Percentiles rank a stretch among this genome's conserved stretches.
Evolutionary conservation across 2,888 invertebrate genomes (phyloP).

Genomic region (Drosophila limbata): DNA sequence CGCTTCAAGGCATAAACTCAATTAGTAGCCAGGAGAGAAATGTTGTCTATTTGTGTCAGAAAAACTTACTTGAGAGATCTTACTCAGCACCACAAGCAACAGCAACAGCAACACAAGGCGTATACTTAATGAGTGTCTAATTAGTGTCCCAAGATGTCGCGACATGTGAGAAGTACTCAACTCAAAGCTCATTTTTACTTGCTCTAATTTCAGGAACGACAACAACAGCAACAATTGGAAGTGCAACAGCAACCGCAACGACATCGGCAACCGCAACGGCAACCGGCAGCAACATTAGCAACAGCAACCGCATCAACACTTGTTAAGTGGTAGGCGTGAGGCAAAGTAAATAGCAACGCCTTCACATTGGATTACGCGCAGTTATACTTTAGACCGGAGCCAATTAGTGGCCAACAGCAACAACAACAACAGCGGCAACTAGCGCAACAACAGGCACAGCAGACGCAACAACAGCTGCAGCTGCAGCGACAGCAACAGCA

Average conservation of each 20-base stretch:
- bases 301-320: constrained; percentile 48
- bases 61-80: constrained; percentile 18
- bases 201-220: constrained; percentile 59
- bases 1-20: constrained; percentile 30
- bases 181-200: constrained; percentile 53
- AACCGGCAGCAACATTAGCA: constrained; percentile 23
- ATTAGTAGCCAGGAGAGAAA: constrained; percentile 30
- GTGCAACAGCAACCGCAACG: constrained; percentile 17
- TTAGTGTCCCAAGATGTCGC: constrained; percentile 56
- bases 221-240: constrained; percentile 1
- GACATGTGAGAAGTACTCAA: constrained; percentile 42
- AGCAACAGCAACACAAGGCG: constrained; percentile 23
- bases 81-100: neutral
- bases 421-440: constrained; percentile 69
- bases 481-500: constrained; percentile 70
- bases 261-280: constrained; percentile 19
- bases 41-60: constrained; percentile 3
- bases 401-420: constrained; percentile 85
- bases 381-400: constrained; percentile 85
- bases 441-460: constrained; percentile 56
- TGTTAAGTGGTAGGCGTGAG: constrained; percentile 59
- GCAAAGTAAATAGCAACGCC: constrained; percentile 73
- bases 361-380: constrained; percentile 85
- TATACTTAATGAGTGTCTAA: constrained; percentile 64
- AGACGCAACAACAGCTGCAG: constrained; percentile 56